These are phyloP conservation scores for Gavialis gangeticus DNA, from an alignment of 2,113 vertebrate genomes.

Conservation along the genomic window DNA sequence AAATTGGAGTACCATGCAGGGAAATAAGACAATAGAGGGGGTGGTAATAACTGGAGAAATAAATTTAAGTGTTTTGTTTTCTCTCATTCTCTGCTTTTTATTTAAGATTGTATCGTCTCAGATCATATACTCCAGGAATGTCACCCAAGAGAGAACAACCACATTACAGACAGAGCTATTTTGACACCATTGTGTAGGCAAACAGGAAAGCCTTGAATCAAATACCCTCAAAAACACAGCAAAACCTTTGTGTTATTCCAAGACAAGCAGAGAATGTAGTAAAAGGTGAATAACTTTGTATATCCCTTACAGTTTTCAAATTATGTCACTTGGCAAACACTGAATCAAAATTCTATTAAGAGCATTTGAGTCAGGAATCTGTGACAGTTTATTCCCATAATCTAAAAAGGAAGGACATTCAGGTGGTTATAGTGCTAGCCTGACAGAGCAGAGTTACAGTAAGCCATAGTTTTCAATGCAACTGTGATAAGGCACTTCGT, in stretches of 20 bases:
- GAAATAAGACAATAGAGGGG: no score
- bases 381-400: not conserved
- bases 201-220: not conserved
- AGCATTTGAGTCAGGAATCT: not conserved
- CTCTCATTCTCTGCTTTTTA: no score
- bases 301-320: not conserved
- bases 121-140: no score
- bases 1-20: no score
- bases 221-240: not conserved
- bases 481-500: not conserved
- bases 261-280: not conserved
- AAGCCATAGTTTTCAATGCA: not conserved
- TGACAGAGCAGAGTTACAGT: not conserved
- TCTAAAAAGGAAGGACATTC: not conserved
- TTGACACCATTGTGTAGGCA: not conserved
- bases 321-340: not conserved
- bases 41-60: no score
- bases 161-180: not conserved
- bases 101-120: no score
- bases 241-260: not conserved
- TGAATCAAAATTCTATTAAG: not conserved
- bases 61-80: no score
- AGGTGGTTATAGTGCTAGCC: not conserved
- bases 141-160: no score
- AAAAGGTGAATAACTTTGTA: not conserved